Conservation (phyloP, 2,888 invertebrate species). For the Acrocyrtus sp. region DNA sequence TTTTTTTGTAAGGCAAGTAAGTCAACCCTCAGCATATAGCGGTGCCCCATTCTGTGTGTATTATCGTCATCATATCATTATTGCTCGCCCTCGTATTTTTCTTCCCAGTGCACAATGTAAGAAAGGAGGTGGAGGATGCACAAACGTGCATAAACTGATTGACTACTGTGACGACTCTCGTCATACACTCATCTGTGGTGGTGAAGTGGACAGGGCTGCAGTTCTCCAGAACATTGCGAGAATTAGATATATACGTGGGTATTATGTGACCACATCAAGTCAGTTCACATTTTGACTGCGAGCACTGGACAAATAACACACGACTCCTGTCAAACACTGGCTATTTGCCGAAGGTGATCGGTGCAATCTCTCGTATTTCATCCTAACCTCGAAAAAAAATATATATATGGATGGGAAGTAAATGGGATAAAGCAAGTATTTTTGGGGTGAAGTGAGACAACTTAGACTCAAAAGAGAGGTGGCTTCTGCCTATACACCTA, state of each 20-base stretch:
- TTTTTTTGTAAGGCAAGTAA: too few species aligned
- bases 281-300: constrained; percentile 1
- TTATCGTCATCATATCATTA: not conserved
- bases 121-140: not conserved
- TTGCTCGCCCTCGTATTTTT: not conserved
- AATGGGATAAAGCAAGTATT: not conserved
- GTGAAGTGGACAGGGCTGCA: too few species aligned
- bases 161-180: not conserved
- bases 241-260: constrained; percentile 3
- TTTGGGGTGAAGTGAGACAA: constrained; percentile 7
- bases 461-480: too few species aligned
- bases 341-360: too few species aligned
- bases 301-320: not conserved
- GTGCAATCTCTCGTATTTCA: too few species aligned
- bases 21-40: too few species aligned
- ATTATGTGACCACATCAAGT: not conserved
- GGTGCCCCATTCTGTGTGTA: not conserved
- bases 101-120: not conserved
- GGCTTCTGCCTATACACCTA: too few species aligned
- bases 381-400: too few species aligned
- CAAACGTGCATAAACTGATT: not conserved
- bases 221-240: too few species aligned
- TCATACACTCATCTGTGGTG: not conserved
- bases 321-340: too few species aligned
- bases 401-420: too few species aligned